Evolutionary conservation across 2,113 vertebrate species (phyloP).

Genomic region (Pseudois nayaur): DNA sequence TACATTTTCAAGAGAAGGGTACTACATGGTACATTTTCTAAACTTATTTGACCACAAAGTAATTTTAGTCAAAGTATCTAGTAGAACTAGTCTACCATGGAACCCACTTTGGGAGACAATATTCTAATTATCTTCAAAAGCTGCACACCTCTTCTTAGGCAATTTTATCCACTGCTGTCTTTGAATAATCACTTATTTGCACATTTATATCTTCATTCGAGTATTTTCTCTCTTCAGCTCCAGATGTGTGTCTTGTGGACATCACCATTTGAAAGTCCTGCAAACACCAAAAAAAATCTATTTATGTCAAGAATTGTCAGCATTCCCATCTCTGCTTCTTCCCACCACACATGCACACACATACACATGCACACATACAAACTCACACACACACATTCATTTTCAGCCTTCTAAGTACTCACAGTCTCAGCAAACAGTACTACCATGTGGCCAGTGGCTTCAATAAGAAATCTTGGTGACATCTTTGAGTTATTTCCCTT

Average conservation of each 20-base stretch:
- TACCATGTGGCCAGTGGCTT: neutral
- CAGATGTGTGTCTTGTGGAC: neutral
- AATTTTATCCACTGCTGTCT: neutral
- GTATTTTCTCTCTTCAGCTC: neutral
- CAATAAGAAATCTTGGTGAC: neutral
- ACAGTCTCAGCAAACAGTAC: neutral
- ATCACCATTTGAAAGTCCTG: neutral
- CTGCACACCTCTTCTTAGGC: neutral
- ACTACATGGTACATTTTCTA: neutral
- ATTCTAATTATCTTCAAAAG: neutral
- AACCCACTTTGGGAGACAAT: neutral
- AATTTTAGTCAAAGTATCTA: constrained; percentile 7
- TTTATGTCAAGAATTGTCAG: neutral
- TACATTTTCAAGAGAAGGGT: neutral
- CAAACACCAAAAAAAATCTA: neutral
- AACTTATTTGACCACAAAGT: constrained; percentile 7
- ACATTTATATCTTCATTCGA: neutral
- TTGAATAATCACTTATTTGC: neutral
- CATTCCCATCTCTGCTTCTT: neutral
- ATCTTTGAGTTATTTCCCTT: neutral
- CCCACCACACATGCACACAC: neutral
- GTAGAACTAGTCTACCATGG: neutral
- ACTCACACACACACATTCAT: neutral
- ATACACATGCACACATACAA: neutral
- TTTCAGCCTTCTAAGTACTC: neutral